phyloP scores from a whole-genome alignment of 2,888 invertebrate species.

The Zaprionus obscuricornis region DNA sequence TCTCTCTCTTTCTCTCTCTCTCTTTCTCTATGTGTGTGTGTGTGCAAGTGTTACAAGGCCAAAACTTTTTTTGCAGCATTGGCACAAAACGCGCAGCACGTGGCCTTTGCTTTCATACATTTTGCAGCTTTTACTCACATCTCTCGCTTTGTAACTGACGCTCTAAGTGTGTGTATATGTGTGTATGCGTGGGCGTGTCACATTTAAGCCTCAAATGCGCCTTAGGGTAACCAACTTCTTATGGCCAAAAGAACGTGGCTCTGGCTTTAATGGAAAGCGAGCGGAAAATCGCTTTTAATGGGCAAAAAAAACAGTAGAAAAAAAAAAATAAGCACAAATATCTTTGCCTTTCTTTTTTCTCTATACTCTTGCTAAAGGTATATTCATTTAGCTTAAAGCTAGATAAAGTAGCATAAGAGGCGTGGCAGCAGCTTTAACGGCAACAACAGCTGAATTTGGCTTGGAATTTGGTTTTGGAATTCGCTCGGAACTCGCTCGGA shows the following conservation, averaged over 20 bases:
- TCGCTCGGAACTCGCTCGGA: too few relatives aligned
- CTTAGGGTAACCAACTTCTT: slow-evolving; percentile 62
- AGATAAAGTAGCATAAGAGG: too few relatives aligned
- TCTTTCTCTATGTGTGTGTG: not conserved
- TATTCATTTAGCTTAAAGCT: too few relatives aligned
- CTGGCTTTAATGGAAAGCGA: slow-evolving; percentile 72
- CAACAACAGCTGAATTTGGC: too few relatives aligned
- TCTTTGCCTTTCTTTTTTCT: slow-evolving; percentile 14
- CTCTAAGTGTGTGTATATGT: slow-evolving; percentile 6
- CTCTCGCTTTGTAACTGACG: slow-evolving; percentile 37
- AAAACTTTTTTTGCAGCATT: slow-evolving; percentile 70
- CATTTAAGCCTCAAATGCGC: slow-evolving; percentile 75
- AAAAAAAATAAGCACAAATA: too few relatives aligned
- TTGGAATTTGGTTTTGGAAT: too few relatives aligned
- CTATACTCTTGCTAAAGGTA: not conserved
- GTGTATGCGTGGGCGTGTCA: slow-evolving; percentile 61
- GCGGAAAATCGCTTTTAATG: slow-evolving; percentile 76
- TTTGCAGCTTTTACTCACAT: slow-evolving; percentile 54
- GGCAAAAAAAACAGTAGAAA: too few relatives aligned
- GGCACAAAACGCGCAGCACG: slow-evolving; percentile 73
- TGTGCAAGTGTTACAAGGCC: slow-evolving; percentile 76
- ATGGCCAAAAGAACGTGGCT: slow-evolving; percentile 57
- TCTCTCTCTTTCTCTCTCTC: too few relatives aligned
- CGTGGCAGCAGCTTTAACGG: too few relatives aligned
- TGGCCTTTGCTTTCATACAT: slow-evolving; percentile 73